Evolutionary conservation across 1,140 invertebrate species (phyloP), one percentile per base, ranked within the genome.

Genomic region (Bombus haemorrhoidalis): DNA sequence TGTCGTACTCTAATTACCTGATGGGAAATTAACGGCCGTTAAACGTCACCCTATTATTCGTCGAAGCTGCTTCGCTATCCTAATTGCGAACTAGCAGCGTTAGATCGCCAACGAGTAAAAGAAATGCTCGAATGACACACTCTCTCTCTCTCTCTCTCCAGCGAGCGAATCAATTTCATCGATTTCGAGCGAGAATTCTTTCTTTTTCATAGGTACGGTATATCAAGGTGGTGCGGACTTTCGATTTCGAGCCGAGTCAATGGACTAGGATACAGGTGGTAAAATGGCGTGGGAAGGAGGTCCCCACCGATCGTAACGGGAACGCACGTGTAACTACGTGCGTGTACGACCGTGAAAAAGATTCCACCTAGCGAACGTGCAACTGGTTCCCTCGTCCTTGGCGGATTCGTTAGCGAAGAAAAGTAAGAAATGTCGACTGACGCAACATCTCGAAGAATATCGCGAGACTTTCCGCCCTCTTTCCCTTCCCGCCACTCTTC

Each of bases 381-480:
- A 64, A 15, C 41, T 25, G 32, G 32, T 18, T 9, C 18, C 68
- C 71, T 43, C 59, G 6, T 85, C 86, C 88, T 90, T 87, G 83
- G 34, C 15, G 43, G n/a, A 81, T 87, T 87, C 43, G 73, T 79
- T 53, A 53, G 34, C 57, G 43, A 89, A 88, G 59, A 90, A 90
- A 88, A 90, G 78, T 59, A 86, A 88, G 81, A 88, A 88, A 81
- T 57, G 34, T 3, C 43, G 86, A 84, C 88, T 91, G 90, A 91
- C 66, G 90, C 90, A 91, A 91, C 75, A 89, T 91, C 87, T 76
- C 72, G 64, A 78, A 53, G 79, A 87, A 91, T 91, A 87, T 89
- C 90, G 82, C 83, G 88, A 91, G 90, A 91, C 79, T 76, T 73
- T 85, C 72, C 77, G 69, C 79, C 82, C 39, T 76, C 53, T 71